A percentile compares a stretch with the other conserved stretches of the same genome.
Conservation (phyloP, 2,797 vertebrate species). For the Gouania willdenowi region DNA sequence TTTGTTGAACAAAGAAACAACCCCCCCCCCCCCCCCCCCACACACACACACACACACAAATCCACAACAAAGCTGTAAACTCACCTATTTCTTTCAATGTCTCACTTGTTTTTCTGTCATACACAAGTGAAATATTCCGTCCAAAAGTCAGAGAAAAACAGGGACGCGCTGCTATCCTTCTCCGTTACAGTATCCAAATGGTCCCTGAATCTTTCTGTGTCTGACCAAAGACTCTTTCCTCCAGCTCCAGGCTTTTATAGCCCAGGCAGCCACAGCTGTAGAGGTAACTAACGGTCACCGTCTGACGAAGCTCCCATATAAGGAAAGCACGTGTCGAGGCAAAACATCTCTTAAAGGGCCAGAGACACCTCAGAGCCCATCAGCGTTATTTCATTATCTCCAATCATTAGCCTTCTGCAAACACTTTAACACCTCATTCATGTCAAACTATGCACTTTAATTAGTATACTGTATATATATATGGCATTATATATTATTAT, state of each 20-base stretch:
- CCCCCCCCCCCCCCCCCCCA: too few relatives aligned
- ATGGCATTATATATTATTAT: too few relatives aligned
- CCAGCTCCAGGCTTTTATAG: constrained; percentile 72
- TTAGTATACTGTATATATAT: too few relatives aligned
- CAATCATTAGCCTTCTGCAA: too few relatives aligned
- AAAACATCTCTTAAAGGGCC: constrained; percentile 78
- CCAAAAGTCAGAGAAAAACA: not conserved
- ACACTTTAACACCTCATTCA: too few relatives aligned
- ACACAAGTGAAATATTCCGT: constrained; percentile 20
- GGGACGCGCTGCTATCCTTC: not conserved
- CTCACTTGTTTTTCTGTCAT: constrained; percentile 37
- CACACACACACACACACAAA: not conserved
- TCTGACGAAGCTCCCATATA: constrained; percentile 59
- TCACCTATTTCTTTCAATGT: constrained; percentile 46
- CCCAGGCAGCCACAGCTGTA: constrained; percentile 26
- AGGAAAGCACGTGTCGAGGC: constrained; percentile 74
- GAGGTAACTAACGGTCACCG: constrained; percentile 81
- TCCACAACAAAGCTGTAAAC: constrained; percentile 6
- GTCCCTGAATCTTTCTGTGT: constrained; percentile 12
- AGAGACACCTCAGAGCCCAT: constrained; percentile 8
- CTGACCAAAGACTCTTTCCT: constrained; percentile 54
- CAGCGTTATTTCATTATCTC: too few relatives aligned
- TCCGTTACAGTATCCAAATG: constrained; percentile 9
- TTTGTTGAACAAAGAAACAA: constrained; percentile 52
- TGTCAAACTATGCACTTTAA: too few relatives aligned